phyloP scores from a whole-genome alignment of 23 tunicate species.

The Styela plicata region DNA sequence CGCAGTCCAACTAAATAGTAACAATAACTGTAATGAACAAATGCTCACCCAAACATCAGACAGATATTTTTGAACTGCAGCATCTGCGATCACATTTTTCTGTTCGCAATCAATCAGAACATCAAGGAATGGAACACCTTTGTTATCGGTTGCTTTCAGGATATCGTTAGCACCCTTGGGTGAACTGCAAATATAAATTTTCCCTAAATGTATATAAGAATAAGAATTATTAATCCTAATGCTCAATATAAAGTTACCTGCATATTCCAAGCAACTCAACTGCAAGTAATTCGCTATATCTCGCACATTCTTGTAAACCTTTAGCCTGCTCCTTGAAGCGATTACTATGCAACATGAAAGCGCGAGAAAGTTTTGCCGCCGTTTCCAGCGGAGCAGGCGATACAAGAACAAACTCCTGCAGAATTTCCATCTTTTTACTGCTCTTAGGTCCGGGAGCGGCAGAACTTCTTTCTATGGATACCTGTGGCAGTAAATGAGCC shows the following conservation, averaged over 20 bases:
- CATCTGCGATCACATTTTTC: conserved; percentile 82
- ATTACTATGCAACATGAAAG: conserved; percentile 61
- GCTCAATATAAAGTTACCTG: no score
- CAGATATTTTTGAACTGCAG: conserved; percentile 84
- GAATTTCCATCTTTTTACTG: conserved; percentile 54
- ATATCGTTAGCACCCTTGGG: conserved; percentile 82
- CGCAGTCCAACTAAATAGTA: no score
- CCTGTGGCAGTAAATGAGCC: conserved; percentile 23
- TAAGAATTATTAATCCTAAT: no score
- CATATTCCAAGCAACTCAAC: conserved; percentile 86
- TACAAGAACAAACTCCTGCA: conserved; percentile 75
- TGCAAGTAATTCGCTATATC: conserved; percentile 63
- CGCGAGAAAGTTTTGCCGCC: conserved; percentile 74
- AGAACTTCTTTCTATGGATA: not conserved
- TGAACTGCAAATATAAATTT: conserved; percentile 52
- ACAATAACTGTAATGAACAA: no score
- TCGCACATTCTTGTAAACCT: conserved; percentile 62
- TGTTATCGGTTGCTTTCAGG: conserved; percentile 70
- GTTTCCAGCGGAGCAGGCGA: conserved; percentile 78
- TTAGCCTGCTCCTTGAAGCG: conserved; percentile 76
- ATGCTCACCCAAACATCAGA: conserved; percentile 84
- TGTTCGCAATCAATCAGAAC: conserved; percentile 87
- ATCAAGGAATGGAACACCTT: conserved; percentile 78
- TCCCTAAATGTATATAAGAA: not conserved
- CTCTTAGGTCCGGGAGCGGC: not conserved